A percentile compares a stretch with the other conserved stretches of the same genome.
Evolutionary conservation across 2,888 invertebrate genomes (phyloP).

Genomic region (Eulithis prunata): DNA sequence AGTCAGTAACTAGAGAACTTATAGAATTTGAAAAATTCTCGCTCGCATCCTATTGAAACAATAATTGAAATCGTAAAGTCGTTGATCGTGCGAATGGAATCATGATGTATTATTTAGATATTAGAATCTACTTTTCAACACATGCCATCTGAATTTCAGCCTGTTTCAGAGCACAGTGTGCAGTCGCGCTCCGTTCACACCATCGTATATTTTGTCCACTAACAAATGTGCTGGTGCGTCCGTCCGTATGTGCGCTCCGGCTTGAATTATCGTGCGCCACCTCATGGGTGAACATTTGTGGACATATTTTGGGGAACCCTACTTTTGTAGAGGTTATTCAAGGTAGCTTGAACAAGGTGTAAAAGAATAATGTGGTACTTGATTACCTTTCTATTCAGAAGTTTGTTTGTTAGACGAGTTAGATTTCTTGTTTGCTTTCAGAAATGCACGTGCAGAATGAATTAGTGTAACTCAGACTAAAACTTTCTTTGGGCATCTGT

Average conservation of each 20-base stretch:
- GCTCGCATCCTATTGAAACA: too few species aligned
- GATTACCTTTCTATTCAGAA: too few species aligned
- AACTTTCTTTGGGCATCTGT: too few species aligned
- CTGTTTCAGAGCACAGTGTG: background rate
- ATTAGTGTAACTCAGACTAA: too few species aligned
- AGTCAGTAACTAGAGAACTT: too few species aligned
- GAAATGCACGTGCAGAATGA: too few species aligned
- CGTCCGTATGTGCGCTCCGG: constrained; percentile 12
- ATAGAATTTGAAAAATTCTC: too few species aligned
- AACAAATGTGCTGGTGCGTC: constrained; percentile 24
- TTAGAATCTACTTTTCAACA: background rate
- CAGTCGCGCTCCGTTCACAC: constrained; percentile 10
- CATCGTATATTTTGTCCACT: constrained; percentile 17
- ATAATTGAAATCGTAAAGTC: too few species aligned
- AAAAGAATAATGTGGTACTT: too few species aligned
- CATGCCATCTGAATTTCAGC: constrained; percentile 5
- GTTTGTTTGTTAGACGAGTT: too few species aligned
- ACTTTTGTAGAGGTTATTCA: constrained; percentile 4
- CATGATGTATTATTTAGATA: background rate
- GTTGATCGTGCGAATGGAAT: too few species aligned
- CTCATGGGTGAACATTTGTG: constrained; percentile 23
- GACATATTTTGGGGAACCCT: constrained; percentile 10
- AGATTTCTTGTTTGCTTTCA: too few species aligned
- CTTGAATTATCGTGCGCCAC: constrained; percentile 28
- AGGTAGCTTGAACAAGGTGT: background rate